A percentile compares a stretch with the other conserved stretches of the same genome.
Evolutionary conservation across 2,888 invertebrate genomes (phyloP).

Genomic region (Crossocerus cetratus): DNA sequence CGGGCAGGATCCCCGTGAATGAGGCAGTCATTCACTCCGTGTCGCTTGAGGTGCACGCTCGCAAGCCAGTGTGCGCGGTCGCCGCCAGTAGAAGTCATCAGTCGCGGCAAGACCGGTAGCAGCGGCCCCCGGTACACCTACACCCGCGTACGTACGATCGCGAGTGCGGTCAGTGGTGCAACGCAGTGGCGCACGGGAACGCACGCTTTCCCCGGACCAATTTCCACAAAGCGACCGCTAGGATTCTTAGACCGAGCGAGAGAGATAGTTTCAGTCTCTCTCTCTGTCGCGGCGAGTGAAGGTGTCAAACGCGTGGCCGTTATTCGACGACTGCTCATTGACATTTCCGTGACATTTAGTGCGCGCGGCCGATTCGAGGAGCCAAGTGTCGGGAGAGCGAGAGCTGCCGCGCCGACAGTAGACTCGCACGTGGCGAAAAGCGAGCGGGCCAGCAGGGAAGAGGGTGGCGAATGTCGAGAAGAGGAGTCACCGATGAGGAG

Average conservation of each 20-base stretch:
- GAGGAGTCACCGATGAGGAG: slow-evolving; percentile 53
- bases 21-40: slow-evolving; percentile 6
- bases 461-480: slow-evolving; percentile 1
- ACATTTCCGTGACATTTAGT: slow-evolving; percentile 66
- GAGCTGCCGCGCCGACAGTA: slow-evolving; percentile 25
- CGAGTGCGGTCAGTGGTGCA: not conserved
- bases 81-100: not conserved
- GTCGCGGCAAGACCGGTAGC: not conserved
- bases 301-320: slow-evolving; percentile 51
- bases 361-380: slow-evolving; percentile 42
- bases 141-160: not conserved
- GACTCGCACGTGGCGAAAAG: slow-evolving; percentile 4
- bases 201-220: too few relatives aligned
- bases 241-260: not conserved
- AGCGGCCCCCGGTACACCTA: not conserved
- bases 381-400: slow-evolving; percentile 11
- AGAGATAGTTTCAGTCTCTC: not conserved
- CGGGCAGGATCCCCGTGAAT: slow-evolving; percentile 2
- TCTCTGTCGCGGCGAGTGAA: slow-evolving; percentile 32
- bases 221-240: too few relatives aligned
- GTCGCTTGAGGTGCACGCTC: slow-evolving; percentile 3
- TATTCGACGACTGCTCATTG: slow-evolving; percentile 53
- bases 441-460: slow-evolving; percentile 10
- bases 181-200: not conserved
- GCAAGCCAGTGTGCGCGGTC: not conserved